Evolutionary conservation across 2,113 vertebrate species (phyloP).

Genomic region (Mirza zaza): DNA sequence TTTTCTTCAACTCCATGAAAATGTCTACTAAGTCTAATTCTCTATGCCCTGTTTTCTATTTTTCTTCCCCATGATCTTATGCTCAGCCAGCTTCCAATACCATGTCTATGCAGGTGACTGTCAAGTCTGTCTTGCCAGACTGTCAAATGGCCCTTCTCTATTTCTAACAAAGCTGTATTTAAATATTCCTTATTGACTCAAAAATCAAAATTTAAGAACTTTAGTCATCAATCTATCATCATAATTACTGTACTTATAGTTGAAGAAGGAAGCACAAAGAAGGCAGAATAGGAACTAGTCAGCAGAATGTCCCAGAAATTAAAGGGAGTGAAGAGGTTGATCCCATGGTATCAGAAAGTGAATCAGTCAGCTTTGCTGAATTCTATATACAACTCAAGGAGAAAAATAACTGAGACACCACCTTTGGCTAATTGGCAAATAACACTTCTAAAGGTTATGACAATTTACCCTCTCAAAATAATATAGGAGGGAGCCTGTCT

Average conservation of each 20-base stretch:
- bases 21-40: not conserved
- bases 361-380: not conserved
- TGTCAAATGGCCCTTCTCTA: not conserved
- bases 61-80: not conserved
- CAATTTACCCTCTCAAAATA: not conserved
- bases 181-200: not conserved
- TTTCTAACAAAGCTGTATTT: not conserved
- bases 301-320: not conserved
- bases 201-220: not conserved
- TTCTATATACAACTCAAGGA: not conserved
- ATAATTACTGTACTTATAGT: not conserved
- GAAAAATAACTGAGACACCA: not conserved
- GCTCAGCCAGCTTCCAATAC: not conserved
- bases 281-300: not conserved
- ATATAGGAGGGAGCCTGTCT: not conserved
- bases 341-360: not conserved
- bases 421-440: not conserved
- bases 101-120: not conserved
- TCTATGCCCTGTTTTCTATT: not conserved
- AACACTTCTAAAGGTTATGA: not conserved
- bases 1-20: not conserved
- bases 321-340: not conserved
- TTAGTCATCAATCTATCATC: not conserved
- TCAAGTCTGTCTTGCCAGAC: not conserved
- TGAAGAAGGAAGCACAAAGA: conserved; percentile 10